A percentile compares a stretch with the other conserved stretches of the same genome.
phyloP scores from a whole-genome alignment of 2,797 vertebrate genomes.

The Holocentrus rufus region DNA sequence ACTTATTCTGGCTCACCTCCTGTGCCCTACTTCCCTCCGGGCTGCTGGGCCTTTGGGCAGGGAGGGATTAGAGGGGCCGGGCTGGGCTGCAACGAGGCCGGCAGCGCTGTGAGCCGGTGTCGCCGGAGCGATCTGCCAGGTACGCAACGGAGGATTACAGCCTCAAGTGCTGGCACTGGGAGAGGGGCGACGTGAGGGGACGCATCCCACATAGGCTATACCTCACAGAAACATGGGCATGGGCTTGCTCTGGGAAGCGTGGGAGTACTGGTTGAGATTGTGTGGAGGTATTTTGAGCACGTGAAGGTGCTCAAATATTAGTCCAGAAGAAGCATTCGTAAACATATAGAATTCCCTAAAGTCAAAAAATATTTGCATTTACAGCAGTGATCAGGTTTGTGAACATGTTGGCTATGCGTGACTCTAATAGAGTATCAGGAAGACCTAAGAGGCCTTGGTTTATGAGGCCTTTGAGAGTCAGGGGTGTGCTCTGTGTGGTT shows the following conservation, averaged over 20 bases:
- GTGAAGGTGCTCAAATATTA: neutral
- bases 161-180: constrained; percentile 76
- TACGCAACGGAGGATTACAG: constrained; percentile 88
- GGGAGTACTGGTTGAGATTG: constrained; percentile 42
- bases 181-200: constrained; percentile 69
- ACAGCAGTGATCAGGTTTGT: neutral
- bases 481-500: neutral
- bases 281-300: neutral
- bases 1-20: constrained; percentile 81
- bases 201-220: constrained; percentile 41
- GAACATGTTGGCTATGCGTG: neutral
- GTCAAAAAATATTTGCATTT: neutral
- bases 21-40: constrained; percentile 76
- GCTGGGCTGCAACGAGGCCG: constrained; percentile 73
- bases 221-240: constrained; percentile 26
- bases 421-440: neutral
- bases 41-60: constrained; percentile 45
- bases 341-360: neutral
- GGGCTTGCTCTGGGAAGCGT: constrained; percentile 28
- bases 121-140: constrained; percentile 87
- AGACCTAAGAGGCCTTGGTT: neutral
- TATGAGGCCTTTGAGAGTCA: constrained; percentile 4
- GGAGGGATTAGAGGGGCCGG: constrained; percentile 77
- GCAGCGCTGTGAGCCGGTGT: constrained; percentile 83
- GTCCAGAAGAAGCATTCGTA: neutral